A percentile compares a stretch with the other conserved stretches of the same genome.
Conservation (phyloP, 2,113 vertebrate species). For the Taurulus bubalis region DNA sequence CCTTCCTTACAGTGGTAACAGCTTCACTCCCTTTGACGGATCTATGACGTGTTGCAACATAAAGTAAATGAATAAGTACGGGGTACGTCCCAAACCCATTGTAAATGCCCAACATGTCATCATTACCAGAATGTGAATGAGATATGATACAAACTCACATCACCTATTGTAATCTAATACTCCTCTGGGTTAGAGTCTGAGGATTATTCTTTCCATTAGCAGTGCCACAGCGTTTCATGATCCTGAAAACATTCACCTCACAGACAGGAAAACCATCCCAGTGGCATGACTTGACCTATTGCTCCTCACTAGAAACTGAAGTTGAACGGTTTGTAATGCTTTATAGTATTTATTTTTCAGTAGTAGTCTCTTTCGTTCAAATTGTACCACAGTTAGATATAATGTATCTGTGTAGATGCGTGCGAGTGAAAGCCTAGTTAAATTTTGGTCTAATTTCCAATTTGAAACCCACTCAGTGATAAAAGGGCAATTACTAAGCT, state of each 20-base stretch:
- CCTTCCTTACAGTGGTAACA: constrained; percentile 39
- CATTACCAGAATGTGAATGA: constrained; percentile 68
- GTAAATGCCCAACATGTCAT: constrained; percentile 69
- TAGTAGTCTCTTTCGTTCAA: constrained; percentile 62
- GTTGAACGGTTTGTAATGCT: constrained; percentile 74
- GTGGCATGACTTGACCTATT: constrained; percentile 73
- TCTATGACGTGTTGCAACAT: constrained; percentile 63
- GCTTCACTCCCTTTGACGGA: constrained; percentile 60
- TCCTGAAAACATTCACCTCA: constrained; percentile 49
- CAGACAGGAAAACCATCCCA: constrained; percentile 46
- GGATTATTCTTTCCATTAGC: constrained; percentile 43
- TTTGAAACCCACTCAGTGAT: constrained; percentile 44
- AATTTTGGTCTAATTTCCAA: constrained; percentile 47
- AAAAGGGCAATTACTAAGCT: constrained; percentile 23
- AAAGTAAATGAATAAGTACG: constrained; percentile 56
- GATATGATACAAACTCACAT: constrained; percentile 41
- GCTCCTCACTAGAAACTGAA: constrained; percentile 62
- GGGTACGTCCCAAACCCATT: constrained; percentile 47
- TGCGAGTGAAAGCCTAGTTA: constrained; percentile 55
- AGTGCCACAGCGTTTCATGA: constrained; percentile 55
- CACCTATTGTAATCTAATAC: constrained; percentile 48
- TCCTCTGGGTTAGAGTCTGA: constrained; percentile 46
- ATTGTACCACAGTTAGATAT: constrained; percentile 70
- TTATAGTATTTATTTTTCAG: constrained; percentile 74
- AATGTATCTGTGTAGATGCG: constrained; percentile 69